These are phyloP conservation scores for cattle (Bos taurus) DNA, from an alignment of 2,113 vertebrate species.

Conservation along the genomic window DNA sequence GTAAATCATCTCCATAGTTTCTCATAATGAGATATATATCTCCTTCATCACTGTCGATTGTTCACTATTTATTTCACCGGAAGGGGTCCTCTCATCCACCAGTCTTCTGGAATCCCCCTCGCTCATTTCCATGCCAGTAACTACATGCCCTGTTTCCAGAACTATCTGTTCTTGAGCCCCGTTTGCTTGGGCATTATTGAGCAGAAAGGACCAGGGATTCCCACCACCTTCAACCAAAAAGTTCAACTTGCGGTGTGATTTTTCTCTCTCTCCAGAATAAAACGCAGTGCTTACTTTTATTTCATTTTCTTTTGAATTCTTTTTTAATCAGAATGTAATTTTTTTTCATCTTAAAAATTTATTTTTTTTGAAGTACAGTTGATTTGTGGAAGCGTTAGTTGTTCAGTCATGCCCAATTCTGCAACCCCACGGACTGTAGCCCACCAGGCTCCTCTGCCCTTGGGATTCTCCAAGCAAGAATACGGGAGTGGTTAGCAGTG, in stretches of 20 bases:
- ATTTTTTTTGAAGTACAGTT: not conserved
- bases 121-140: not conserved
- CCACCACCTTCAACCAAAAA: accelerated
- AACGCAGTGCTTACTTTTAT: accelerated
- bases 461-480: not conserved
- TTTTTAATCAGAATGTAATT: not conserved
- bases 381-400: not conserved
- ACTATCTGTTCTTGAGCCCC: not conserved
- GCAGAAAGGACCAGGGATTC: not conserved
- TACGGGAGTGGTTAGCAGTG: not conserved
- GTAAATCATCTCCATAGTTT: accelerated
- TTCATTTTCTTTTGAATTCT: not conserved
- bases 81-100: not conserved
- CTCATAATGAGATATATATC: not conserved
- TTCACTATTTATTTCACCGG: accelerated
- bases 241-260: accelerated
- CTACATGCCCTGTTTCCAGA: not conserved
- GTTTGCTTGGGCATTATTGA: not conserved
- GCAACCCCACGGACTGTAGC: not conserved
- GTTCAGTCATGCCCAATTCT: not conserved
- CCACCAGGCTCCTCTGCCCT: not conserved
- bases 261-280: not conserved
- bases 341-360: not conserved
- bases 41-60: accelerated
- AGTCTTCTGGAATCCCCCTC: not conserved